Evolutionary conservation across 2,797 vertebrate genomes (phyloP).

Genomic region (Pogoniulus pusillus): DNA sequence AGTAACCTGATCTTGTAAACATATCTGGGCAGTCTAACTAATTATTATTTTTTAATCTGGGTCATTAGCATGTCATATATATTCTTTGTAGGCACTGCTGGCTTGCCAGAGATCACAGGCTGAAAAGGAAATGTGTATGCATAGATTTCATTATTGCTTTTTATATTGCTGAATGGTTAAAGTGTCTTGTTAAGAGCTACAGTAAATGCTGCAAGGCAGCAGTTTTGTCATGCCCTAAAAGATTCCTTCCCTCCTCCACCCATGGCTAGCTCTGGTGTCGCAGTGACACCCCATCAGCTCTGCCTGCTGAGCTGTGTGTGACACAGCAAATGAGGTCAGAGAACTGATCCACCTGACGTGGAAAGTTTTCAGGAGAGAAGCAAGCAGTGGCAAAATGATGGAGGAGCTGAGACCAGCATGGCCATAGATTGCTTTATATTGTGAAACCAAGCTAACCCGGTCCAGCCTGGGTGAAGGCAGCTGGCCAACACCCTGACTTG

Average conservation of each 20-base stretch:
- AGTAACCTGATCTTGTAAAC: conserved; percentile 60
- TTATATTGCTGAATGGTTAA: background rate
- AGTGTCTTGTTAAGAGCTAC: background rate
- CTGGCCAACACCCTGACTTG: background rate
- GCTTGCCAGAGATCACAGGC: background rate
- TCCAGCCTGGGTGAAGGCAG: no score
- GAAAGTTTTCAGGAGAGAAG: background rate
- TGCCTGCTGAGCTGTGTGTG: fast-evolving
- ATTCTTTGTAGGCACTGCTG: background rate
- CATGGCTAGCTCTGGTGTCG: fast-evolving
- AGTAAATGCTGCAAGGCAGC: conserved; percentile 11
- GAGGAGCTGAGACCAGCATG: background rate
- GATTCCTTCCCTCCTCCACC: background rate
- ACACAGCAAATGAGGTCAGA: background rate
- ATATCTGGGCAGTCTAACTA: conserved; percentile 6
- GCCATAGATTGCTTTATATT: background rate
- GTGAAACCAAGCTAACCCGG: background rate
- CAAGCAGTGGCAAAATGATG: background rate
- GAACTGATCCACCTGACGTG: background rate
- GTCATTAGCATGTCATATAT: conserved; percentile 46
- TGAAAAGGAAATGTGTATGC: background rate
- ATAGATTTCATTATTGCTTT: background rate
- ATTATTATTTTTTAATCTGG: conserved; percentile 69
- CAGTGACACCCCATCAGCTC: background rate
- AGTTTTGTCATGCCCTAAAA: background rate